Evolutionary conservation across 2,113 vertebrate genomes (phyloP).

Genomic region (Lynx canadensis): DNA sequence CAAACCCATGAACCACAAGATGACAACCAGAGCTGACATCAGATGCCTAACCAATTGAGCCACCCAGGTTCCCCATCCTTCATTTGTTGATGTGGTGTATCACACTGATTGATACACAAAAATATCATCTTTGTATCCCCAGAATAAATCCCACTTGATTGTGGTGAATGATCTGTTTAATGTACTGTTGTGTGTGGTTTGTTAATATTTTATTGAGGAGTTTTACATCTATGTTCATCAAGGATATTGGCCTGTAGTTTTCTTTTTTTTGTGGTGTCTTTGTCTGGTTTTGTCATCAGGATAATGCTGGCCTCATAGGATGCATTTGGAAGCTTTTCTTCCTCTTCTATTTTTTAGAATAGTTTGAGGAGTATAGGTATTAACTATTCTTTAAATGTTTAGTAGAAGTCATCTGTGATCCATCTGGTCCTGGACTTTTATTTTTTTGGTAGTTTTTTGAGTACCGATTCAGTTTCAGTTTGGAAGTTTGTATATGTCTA

Average conservation of each 20-base stretch:
- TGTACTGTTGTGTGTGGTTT: background rate
- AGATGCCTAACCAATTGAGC: too few relatives aligned
- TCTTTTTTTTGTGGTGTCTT: background rate
- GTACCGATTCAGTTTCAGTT: background rate
- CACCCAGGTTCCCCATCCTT: too few relatives aligned
- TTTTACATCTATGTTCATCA: background rate
- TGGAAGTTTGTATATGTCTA: background rate
- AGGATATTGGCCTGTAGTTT: background rate
- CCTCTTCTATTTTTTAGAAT: background rate
- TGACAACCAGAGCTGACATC: too few relatives aligned
- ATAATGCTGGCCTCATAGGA: background rate
- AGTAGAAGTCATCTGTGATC: background rate
- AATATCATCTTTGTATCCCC: background rate
- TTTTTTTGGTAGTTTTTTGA: background rate
- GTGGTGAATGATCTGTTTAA: background rate
- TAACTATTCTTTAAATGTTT: background rate
- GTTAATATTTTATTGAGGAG: background rate
- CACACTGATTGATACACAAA: background rate
- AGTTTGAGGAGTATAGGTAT: background rate
- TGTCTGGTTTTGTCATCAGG: background rate
- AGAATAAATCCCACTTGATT: background rate
- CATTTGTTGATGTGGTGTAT: background rate
- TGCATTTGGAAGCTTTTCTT: background rate
- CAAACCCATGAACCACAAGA: too few relatives aligned
- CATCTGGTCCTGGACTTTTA: background rate